These are phyloP conservation scores for Torymus aiolomorphi DNA, from an alignment of 2,888 invertebrate species.

Conservation along the genomic window DNA sequence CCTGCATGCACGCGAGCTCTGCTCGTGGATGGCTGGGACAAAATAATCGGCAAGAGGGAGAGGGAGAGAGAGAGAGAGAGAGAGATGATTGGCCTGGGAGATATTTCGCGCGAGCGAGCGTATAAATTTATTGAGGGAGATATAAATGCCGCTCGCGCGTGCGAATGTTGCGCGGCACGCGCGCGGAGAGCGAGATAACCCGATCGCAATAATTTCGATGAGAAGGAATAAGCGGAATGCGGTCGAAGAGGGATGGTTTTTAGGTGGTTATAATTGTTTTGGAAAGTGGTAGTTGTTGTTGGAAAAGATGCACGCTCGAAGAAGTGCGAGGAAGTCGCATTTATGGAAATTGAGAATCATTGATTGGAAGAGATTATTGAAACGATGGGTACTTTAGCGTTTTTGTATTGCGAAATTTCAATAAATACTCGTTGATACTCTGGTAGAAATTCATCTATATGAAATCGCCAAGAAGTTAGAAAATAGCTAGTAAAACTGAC, in stretches of 20 bases:
- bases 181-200: constrained; percentile 5
- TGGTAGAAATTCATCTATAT: too few relatives aligned
- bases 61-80: not conserved
- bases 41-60: constrained; percentile 1
- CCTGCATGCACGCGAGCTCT: not conserved
- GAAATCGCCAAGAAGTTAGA: too few relatives aligned
- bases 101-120: constrained; percentile 31
- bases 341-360: too few relatives aligned
- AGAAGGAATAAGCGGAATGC: not conserved
- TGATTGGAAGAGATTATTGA: too few relatives aligned
- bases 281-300: too few relatives aligned
- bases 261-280: not conserved
- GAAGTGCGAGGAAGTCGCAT: too few relatives aligned
- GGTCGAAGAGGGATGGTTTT: not conserved
- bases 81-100: constrained; percentile 34
- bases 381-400: too few relatives aligned
- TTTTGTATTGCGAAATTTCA: too few relatives aligned
- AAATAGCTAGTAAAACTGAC: too few relatives aligned
- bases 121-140: constrained; percentile 44
- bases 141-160: not conserved
- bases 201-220: constrained; percentile 33
- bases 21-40: not conserved
- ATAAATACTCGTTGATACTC: too few relatives aligned
- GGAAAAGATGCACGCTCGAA: too few relatives aligned
- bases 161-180: not conserved